A percentile compares a stretch with the other conserved stretches of the same genome.
Conservation (phyloP, 2,113 vertebrate genomes). For the Physeter macrocephalus region DNA sequence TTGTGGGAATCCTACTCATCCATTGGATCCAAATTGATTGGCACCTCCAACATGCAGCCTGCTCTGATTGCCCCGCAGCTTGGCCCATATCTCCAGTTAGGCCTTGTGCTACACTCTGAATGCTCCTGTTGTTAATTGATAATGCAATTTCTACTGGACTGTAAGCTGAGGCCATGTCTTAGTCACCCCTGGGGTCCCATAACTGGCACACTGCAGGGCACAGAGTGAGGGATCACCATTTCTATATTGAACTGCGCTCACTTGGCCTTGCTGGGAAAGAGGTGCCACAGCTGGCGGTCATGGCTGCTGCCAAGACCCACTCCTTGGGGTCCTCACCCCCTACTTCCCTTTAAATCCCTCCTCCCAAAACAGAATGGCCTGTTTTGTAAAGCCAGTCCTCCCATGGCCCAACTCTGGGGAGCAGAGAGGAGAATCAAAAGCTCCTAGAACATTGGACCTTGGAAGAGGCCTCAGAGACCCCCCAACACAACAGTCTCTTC, state of each 20-base stretch:
- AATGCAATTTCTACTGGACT: neutral
- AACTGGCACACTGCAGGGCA: neutral
- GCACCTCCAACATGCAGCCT: neutral
- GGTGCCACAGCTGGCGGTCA: neutral
- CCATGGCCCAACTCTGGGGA: neutral
- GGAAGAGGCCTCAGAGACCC: neutral
- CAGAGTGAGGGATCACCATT: neutral
- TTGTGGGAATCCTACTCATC: neutral
- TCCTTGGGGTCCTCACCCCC: neutral
- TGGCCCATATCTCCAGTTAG: neutral
- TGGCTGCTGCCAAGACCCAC: neutral
- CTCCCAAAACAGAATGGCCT: neutral
- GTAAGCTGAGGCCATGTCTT: neutral
- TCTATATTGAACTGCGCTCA: neutral
- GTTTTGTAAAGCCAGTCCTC: neutral
- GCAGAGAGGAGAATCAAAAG: neutral
- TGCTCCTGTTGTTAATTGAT: neutral
- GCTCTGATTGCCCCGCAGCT: neutral
- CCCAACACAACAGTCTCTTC: neutral
- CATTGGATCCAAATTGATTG: neutral
- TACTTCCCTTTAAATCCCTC: neutral
- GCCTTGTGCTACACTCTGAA: neutral
- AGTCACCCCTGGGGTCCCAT: neutral
- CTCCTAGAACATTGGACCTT: neutral
- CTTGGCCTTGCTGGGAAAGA: neutral